Evolutionary conservation across 2,888 invertebrate genomes (phyloP).

Genomic region (Metacarcinus magister): DNA sequence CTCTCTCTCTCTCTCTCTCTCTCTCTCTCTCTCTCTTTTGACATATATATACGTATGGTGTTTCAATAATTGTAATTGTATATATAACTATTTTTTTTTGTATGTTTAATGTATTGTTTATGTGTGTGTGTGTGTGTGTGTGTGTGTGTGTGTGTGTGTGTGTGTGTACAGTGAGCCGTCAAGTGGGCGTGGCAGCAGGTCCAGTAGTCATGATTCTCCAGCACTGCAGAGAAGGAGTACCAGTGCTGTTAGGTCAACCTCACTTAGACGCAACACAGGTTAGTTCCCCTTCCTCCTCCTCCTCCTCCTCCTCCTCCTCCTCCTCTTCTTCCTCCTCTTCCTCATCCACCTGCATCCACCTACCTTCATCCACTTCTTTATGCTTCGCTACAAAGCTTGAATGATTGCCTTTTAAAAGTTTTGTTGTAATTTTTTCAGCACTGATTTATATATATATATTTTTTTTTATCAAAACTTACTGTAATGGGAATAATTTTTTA

Average conservation of each 20-base stretch:
- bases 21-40: too few species aligned
- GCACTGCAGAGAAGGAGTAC: conserved; percentile 63
- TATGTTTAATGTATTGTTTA: background rate
- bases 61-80: too few species aligned
- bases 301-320: background rate
- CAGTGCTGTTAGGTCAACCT: conserved; percentile 63
- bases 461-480: too few species aligned
- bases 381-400: too few species aligned
- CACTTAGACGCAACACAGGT: conserved; percentile 79
- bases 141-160: background rate
- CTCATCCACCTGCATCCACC: too few species aligned
- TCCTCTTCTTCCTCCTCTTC: background rate
- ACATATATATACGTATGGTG: too few species aligned
- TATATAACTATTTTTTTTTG: too few species aligned
- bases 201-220: conserved; percentile 76
- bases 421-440: too few species aligned
- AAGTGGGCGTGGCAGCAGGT: conserved; percentile 74
- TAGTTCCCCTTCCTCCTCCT: background rate
- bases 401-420: too few species aligned
- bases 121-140: background rate
- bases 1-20: conserved; percentile 65
- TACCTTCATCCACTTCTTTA: too few species aligned
- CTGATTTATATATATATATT: too few species aligned
- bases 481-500: too few species aligned
- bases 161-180: conserved; percentile 69